Conservation (phyloP, 2,113 vertebrate species). For the Chunga burmeisteri region DNA sequence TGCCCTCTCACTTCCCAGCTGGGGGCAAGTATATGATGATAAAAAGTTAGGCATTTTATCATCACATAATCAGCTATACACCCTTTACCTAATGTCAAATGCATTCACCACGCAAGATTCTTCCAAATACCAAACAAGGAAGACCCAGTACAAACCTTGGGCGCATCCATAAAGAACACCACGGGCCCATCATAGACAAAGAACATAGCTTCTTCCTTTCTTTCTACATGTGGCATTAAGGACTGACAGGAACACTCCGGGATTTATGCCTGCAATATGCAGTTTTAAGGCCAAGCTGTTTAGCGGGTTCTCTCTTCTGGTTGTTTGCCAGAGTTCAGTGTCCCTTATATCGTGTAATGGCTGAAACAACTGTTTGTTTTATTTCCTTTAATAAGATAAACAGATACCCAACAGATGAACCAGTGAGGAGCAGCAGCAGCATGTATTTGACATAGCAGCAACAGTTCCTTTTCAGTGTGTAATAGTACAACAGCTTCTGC, state of each 20-base stretch:
- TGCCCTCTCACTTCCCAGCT: background rate
- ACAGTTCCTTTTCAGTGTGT: background rate
- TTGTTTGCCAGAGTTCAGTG: background rate
- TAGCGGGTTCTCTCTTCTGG: background rate
- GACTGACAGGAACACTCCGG: background rate
- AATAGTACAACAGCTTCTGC: background rate
- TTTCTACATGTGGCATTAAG: background rate
- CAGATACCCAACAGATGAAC: background rate
- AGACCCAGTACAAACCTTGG: background rate
- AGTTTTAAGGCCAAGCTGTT: background rate
- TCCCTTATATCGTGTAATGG: background rate
- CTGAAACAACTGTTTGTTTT: background rate
- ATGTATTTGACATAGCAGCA: background rate
- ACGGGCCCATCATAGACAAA: background rate
- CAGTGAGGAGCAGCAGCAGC: background rate
- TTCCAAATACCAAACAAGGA: background rate
- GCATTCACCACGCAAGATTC: background rate
- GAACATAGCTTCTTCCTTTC: background rate
- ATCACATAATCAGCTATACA: background rate
- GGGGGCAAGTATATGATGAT: too few species aligned
- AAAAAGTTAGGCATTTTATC: background rate
- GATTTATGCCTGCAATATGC: background rate
- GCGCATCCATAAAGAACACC: background rate
- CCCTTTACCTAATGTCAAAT: background rate
- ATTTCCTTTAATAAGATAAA: background rate